phyloP scores from a whole-genome alignment of 2,797 vertebrate species.

The Sebastes nivosus region DNA sequence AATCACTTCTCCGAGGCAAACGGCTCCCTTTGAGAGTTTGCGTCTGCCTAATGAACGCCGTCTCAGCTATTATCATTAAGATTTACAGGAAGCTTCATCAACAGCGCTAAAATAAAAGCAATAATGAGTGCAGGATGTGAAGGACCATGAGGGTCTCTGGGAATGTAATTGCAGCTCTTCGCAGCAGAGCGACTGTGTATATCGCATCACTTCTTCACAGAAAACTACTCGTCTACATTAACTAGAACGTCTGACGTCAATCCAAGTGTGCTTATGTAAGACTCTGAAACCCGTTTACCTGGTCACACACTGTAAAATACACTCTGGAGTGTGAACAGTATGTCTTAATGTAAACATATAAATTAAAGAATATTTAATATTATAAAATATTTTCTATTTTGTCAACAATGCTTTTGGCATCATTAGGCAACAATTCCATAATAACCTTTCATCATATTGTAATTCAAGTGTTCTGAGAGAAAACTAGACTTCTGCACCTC shows the following conservation, averaged over 20 bases:
- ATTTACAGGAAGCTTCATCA: conserved; percentile 38
- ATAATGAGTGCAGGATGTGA: conserved; percentile 8
- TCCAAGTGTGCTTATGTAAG: conserved; percentile 1
- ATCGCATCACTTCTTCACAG: neutral
- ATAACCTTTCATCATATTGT: too few species aligned
- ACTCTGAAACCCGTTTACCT: neutral
- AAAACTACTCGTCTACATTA: neutral
- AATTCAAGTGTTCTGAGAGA: too few species aligned
- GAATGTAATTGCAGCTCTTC: conserved; percentile 18
- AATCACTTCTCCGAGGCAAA: conserved; percentile 38
- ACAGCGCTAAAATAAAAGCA: conserved; percentile 23
- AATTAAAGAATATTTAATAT: too few species aligned
- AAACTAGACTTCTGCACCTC: too few species aligned
- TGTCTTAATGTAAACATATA: neutral
- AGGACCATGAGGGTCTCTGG: neutral
- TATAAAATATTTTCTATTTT: neutral
- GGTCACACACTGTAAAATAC: neutral
- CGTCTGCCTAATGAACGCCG: conserved; percentile 18
- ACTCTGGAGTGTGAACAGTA: neutral
- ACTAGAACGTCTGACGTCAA: neutral
- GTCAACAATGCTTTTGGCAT: too few species aligned
- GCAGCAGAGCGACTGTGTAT: neutral
- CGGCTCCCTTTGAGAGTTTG: conserved; percentile 32
- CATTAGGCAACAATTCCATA: too few species aligned
- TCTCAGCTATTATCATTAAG: conserved; percentile 29